A percentile compares a stretch with the other conserved stretches of the same genome.
Evolutionary conservation across 2,797 vertebrate species (phyloP).

Genomic region (Falco naumanni): DNA sequence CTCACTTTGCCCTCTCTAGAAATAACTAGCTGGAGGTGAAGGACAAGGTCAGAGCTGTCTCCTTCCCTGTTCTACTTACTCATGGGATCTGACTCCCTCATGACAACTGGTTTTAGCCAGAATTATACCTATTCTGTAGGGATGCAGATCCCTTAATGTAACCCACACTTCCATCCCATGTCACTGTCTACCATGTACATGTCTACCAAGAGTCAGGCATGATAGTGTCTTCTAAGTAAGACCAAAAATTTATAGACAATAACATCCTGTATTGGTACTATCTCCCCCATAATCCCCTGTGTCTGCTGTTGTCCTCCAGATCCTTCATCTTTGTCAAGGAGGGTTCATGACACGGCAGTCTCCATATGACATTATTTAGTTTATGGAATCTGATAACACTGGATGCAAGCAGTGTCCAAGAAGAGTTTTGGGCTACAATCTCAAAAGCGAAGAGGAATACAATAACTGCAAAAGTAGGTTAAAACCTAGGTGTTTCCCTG

Average conservation of each 20-base stretch:
- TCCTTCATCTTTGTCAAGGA: not conserved
- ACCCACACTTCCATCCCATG: not conserved
- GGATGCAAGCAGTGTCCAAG: not conserved
- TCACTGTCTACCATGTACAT: not conserved
- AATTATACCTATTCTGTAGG: not conserved
- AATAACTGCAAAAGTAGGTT: not conserved
- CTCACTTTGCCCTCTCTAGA: not conserved
- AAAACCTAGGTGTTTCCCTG: not conserved
- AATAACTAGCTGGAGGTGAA: not conserved
- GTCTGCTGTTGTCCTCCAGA: not conserved
- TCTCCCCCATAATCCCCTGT: not conserved
- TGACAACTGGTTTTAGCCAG: not conserved
- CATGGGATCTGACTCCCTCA: not conserved
- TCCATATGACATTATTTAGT: not conserved
- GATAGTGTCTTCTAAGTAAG: not conserved
- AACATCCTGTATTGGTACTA: not conserved
- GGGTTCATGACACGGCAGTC: not conserved
- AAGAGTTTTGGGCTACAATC: not conserved
- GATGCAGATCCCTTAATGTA: not conserved
- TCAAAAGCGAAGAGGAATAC: not conserved
- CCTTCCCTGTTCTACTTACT: not conserved
- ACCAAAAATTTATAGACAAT: not conserved
- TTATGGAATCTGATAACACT: not conserved
- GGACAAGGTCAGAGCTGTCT: not conserved
- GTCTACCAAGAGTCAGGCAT: not conserved